Base-by-base conservation (phyloP, 2,888 invertebrate species). In the Macrosiphum euphorbiae region DNA sequence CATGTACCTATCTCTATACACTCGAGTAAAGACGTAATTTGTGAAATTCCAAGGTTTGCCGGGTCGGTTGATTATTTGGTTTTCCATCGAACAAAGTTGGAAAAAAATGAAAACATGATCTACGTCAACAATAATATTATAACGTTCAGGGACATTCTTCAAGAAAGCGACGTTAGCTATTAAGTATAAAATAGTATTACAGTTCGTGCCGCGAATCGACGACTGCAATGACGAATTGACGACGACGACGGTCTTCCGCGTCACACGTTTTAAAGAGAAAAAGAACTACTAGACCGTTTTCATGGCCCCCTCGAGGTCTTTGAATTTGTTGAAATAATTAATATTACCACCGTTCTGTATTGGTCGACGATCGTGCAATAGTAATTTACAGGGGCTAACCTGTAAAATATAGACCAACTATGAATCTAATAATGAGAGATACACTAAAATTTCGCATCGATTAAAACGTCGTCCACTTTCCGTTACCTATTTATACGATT, bases 261-360 rank as follows among this genome's bases (percentile, higher is more conserved):
- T 91, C 85, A 55, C 55, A 84, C 91, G 41, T n/a, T n/a, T 58
- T 91, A 58, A 85, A 28, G 67, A 24, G 55, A 28, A 44, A 28
- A 91, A 84, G 58, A 58, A 41, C 44, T 86, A 47, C n/a, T n/a
- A 86, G 58, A 58, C 55, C 47, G 26, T 35, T 58, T 58, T 86
- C 91, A 86, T 86, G 91, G 86, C 86, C 55, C n/a, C 4, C 24
- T 44, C 91, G 91, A 91, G 91, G 91, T 91, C 91, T 47, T 86
- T 85, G 3, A 13, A 41, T 84, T 91, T 35, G 26, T 78, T 52
- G 4, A 78, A 90, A 90, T 10, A 78, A 90, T n/a, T 24, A 90
- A 78, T 90, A n/a, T 61, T 20, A 67, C 10, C 47, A n/a, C n/a
- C 20, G 8, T 67, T 90, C 13, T 61, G 5, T 44, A 26, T 67